Evolutionary conservation across 2,888 invertebrate species (phyloP), one percentile per base, ranked within the genome.

Genomic region (Watsonalla binaria): DNA sequence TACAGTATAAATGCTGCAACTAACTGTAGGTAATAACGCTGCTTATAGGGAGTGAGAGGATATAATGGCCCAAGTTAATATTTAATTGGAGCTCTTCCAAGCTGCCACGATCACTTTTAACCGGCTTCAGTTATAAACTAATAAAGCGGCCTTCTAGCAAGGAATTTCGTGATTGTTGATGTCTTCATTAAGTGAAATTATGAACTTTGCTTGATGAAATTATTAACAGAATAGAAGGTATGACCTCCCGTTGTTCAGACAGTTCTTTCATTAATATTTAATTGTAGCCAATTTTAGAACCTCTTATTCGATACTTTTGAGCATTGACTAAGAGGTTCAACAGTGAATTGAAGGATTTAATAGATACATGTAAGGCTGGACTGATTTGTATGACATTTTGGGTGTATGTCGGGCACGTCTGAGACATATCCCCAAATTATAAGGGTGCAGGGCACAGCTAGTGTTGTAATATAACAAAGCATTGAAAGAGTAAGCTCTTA

Each of bases 121-220:
- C 61, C 62, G 66, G 59, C 59, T 53, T 65, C 59, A 59, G 62
- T 66, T 62, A 62, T 59, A 57, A 67, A 64, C 63, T 61, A 59
- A 49, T 60, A 61, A 60, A 66, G 61, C 60, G 65, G 64, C 67
- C 57, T 63, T 61, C 60, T 61, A 59, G 55, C 58, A 59, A 67
- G 62, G 57, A 55, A 61, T 68, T 69, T 65, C 65, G 63, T 59
- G 65, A 61, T 65, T 65, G 72, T 69, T 72, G 67, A 72, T 71
- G 68, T 67, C 63, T 71, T 71, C 65, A 66, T 63, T 68, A 70
- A 72, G 63, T 71, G 64, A 68, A 24, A 71, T 71, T 62, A 63
- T 62, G 63, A 66, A 70, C 66, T 72, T 70, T 58, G 54, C 52
- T 61, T 65, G 58, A 72, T 69, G 54, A 62, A 64, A 66, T 71